Conservation (phyloP, 2,113 vertebrate species). For the Pseudonaja textilis region DNA sequence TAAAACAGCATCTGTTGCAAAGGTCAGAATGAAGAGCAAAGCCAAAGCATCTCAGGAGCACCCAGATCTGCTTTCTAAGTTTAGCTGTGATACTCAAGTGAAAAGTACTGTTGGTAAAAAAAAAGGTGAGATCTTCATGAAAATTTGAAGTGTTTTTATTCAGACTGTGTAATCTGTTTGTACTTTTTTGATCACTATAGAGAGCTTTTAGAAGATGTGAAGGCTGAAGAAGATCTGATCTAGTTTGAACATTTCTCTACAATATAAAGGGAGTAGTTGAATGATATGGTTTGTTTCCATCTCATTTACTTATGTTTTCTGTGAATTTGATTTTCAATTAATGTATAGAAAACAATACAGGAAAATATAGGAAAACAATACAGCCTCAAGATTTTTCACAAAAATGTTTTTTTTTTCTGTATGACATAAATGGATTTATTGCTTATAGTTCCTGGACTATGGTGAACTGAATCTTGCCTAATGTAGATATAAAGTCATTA, state of each 20-base stretch:
- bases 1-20: fast-evolving
- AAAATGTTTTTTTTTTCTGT: background rate
- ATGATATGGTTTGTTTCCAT: background rate
- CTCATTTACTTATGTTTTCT: background rate
- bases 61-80: background rate
- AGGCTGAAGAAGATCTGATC: background rate
- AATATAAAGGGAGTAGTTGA: too few species aligned
- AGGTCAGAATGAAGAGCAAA: background rate
- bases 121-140: background rate
- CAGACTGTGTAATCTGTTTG: background rate
- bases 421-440: background rate
- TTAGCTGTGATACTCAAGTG: background rate
- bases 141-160: background rate
- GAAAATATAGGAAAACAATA: background rate
- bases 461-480: background rate
- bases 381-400: background rate
- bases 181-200: background rate
- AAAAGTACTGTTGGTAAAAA: background rate
- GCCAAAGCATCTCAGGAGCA: fast-evolving
- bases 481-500: background rate
- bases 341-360: too few species aligned
- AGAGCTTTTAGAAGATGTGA: background rate
- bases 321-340: background rate
- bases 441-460: background rate
- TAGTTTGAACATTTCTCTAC: background rate